Evolutionary conservation across 2,888 invertebrate genomes (phyloP), one percentile per base, ranked within the genome.

Genomic region (Notodonta ziczac): DNA sequence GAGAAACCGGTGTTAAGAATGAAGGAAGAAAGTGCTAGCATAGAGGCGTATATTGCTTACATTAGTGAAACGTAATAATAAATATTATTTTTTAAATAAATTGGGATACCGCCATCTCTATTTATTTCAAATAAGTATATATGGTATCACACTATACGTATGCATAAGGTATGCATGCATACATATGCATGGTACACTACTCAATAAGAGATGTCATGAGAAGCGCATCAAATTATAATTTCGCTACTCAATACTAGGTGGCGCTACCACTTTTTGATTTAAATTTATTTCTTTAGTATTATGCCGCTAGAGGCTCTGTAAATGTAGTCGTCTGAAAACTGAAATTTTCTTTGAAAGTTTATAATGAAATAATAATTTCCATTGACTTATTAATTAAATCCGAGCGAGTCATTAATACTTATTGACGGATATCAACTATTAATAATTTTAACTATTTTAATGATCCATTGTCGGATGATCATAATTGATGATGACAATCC

Each of bases 31-130:
- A 74, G 70, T 24, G 65, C 63, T 0, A 76, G 74, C 60, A 57
- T 81, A 5, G 83, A 84, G 42, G 71, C 72, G 14, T 67, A 84
- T 42, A 62, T 81, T 7, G 77, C 76, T 12, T 78, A 74, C 58
- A 63, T 78, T n/a, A 61, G 66, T 52, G 68, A 59, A 13, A 56
- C 13, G 50, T 14, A 50, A 14, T 16, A 16, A 16, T 16, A 50
- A 16, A 14, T 9, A 9, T 10, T 14, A n/a, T 14, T 7, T 50
- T 16, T 16, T 16, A 16, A 16, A 16, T 16, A 16, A 9, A 8
- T 50, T 16, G 10, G 8, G 16, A 1, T 16, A 16, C 9, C 14
- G 46, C 46, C 16, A 9, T 50, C 16, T 50, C 9, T 16, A 3
- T 9, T 9, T 10, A 3, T 1, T 10, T 9, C 12, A 9, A 6